Base-by-base conservation (phyloP, 2,888 invertebrate species). In the Proisotoma minuta region DNA sequence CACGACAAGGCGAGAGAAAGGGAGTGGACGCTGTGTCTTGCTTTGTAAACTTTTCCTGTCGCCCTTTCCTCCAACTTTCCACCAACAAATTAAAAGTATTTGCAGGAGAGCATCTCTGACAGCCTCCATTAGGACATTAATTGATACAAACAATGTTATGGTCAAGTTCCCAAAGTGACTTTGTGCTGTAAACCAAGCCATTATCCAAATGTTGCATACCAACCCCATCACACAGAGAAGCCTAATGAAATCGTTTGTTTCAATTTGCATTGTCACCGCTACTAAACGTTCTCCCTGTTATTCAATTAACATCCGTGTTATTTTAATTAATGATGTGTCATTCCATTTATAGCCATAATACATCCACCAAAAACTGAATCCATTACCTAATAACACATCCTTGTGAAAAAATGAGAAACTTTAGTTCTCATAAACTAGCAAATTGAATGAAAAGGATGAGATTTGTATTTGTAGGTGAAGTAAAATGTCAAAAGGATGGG, bases 101-200 rank as follows among this genome's bases (percentile, higher is more conserved):
- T 56, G 3, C 43, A 56, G 26, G 23, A 20, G 18, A 39, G 53
- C n/a, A 54, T 20, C 29, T 8, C 29, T 65, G 68, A 62, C 69
- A 66, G 67, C 66, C 69, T 63, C 63, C 54, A 62, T 64, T 63
- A 58, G 56, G 67, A 69, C 72, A 59, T 71, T 73, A 73, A 73
- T 73, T 73, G 73, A 70, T 73, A 73, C 71, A 72, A 71, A 73
- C 62, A 62, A 62, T 62, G 52, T 62, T 62, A 58, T 62, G 62
- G 62, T 62, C 62, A 62, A 62, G 62, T 23, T 39, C 26, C 23
- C 24, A 40, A 26, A 20, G 23, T 20, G 22, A 54, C 53, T 54
- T 54, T 29, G 43, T 43, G 5, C 20, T n/a, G 43, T 5, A 20
- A 43, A 43, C 4, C 4, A 43, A 43, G 18, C 43, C 15, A 43